Percentiles rank a stretch among this genome's conserved stretches.
These are phyloP conservation scores for Percina caprodes DNA, from an alignment of 2,113 vertebrate genomes.

Conservation along the genomic window DNA sequence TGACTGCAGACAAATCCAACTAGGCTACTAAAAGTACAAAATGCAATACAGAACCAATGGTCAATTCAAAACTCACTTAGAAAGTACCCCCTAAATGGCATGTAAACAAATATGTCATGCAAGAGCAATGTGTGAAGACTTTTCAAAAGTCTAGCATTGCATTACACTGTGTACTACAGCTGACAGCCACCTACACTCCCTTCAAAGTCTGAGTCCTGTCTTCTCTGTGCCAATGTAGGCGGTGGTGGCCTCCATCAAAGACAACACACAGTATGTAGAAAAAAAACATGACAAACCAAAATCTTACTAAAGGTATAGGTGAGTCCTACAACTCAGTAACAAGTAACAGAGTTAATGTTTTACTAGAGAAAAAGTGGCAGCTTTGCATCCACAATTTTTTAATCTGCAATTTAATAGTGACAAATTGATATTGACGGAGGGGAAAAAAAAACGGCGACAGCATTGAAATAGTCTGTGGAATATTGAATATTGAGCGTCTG, in stretches of 20 bases:
- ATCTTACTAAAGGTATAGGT: not conserved
- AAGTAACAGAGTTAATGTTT: slow-evolving; percentile 3
- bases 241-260: slow-evolving; percentile 24
- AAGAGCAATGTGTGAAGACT: slow-evolving; percentile 27
- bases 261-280: not conserved
- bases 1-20: slow-evolving; percentile 15
- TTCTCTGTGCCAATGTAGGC: slow-evolving; percentile 23
- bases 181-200: slow-evolving; percentile 42
- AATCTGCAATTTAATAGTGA: slow-evolving; percentile 37
- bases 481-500: slow-evolving; percentile 66
- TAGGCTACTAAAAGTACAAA: slow-evolving; percentile 8
- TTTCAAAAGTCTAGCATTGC: slow-evolving; percentile 29
- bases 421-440: slow-evolving; percentile 51
- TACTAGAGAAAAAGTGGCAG: not conserved
- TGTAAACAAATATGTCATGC: slow-evolving; percentile 29
- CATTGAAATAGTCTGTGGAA: slow-evolving; percentile 47
- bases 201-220: slow-evolving; percentile 24
- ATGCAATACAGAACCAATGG: slow-evolving; percentile 5
- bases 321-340: not conserved
- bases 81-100: slow-evolving; percentile 10
- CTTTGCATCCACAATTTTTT: slow-evolving; percentile 17
- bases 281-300: not conserved
- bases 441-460: slow-evolving; percentile 28
- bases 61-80: slow-evolving; percentile 20
- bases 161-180: slow-evolving; percentile 24